phyloP scores from a whole-genome alignment of 2,888 invertebrate species.

The Drosophila nr. medialis region DNA sequence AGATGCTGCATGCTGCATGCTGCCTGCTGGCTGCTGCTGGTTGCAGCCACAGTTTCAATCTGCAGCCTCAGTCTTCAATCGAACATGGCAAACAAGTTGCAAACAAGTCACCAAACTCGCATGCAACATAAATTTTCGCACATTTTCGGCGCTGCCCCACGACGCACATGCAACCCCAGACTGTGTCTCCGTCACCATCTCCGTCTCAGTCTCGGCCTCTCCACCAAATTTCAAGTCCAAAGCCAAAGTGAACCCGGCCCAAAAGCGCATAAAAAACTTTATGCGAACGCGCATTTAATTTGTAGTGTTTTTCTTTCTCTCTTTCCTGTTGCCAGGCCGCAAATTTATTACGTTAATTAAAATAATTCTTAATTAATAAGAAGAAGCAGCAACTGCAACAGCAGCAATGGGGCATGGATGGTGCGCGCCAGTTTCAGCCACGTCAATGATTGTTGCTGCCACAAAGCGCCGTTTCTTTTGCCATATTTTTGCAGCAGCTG shows the following conservation, averaged over 20 bases:
- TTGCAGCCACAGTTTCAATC: conserved; percentile 28
- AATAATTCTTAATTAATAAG: conserved; percentile 85
- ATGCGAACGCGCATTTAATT: conserved; percentile 45
- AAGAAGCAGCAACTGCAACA: conserved; percentile 40
- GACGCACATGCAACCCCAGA: conserved; percentile 55
- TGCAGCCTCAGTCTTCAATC: conserved; percentile 30
- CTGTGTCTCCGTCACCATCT: not conserved
- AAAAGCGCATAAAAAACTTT: conserved; percentile 19
- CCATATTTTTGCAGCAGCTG: conserved; percentile 45
- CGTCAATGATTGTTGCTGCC: conserved; percentile 34
- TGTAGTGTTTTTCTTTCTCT: conserved; percentile 5
- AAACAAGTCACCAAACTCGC: conserved; percentile 80
- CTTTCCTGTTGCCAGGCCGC: conserved; percentile 47
- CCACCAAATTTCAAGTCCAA: conserved; percentile 16
- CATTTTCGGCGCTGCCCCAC: conserved; percentile 65
- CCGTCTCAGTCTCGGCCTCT: conserved; percentile 23
- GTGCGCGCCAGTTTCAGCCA: conserved; percentile 23
- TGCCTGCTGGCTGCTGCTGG: conserved; percentile 40
- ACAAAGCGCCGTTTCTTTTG: conserved; percentile 41
- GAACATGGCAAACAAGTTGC: conserved; percentile 76
- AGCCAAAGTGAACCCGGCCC: conserved; percentile 33
- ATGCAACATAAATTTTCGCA: conserved; percentile 83
- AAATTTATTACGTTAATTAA: conserved; percentile 85
- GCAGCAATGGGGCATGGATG: conserved; percentile 36
- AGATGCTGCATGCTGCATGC: conserved; percentile 1